Evolutionary conservation across 30 jellyfish, hydroid and myxozoan genomes (phyloP).

Genomic region (Cassiopea xamachana): DNA sequence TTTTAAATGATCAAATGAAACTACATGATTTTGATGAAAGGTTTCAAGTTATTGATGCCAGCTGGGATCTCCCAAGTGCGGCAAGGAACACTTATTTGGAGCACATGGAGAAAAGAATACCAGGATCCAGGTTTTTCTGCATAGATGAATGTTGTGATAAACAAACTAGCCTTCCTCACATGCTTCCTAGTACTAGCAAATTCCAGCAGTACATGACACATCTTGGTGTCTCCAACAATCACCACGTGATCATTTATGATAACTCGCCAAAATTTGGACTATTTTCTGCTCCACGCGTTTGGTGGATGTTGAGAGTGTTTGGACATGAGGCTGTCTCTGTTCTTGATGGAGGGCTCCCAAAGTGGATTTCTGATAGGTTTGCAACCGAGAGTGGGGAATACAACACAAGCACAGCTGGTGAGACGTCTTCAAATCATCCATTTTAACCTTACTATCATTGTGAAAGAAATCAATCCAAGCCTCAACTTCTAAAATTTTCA

Average conservation of each 20-base stretch:
- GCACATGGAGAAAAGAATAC: conserved; percentile 70
- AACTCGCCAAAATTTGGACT: conserved; percentile 70
- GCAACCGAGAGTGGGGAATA: conserved; percentile 62
- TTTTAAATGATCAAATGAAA: conserved; percentile 50
- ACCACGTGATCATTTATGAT: conserved; percentile 85
- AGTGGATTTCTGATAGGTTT: conserved; percentile 74
- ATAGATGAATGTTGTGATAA: conserved; percentile 84
- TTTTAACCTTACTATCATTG: too few relatives aligned
- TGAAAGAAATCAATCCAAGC: too few relatives aligned
- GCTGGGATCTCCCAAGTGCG: conserved; percentile 82
- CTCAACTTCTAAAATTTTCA: too few relatives aligned
- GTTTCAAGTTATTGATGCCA: conserved; percentile 74
- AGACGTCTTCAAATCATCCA: not conserved
- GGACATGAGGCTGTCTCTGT: conserved; percentile 89
- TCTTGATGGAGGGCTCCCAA: conserved; percentile 90
- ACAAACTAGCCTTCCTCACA: conserved; percentile 68
- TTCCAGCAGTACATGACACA: conserved; percentile 68
- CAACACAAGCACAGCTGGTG: conserved; percentile 7
- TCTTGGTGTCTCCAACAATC: conserved; percentile 71
- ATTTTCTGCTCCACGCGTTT: conserved; percentile 89
- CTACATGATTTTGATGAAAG: conserved; percentile 34
- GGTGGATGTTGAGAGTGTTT: conserved; percentile 92
- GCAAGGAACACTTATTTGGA: conserved; percentile 60
- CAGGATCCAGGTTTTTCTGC: conserved; percentile 72
- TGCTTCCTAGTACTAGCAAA: conserved; percentile 72